phyloP scores from a whole-genome alignment of 2,113 vertebrate genomes.

The Rutilus rutilus region DNA sequence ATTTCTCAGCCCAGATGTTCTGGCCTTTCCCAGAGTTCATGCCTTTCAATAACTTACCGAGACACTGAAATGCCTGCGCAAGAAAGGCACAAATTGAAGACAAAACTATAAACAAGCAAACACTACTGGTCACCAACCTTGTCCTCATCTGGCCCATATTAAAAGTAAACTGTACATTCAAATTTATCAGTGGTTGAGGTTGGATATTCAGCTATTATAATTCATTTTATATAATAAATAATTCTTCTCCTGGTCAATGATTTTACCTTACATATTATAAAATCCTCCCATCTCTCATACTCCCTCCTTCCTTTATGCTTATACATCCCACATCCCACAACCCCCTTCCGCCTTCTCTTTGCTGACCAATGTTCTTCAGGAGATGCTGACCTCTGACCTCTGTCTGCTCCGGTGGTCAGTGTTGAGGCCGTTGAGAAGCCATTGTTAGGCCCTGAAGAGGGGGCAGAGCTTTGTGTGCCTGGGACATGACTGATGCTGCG shows the following conservation, averaged over 20 bases:
- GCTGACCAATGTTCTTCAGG: slow-evolving; percentile 61
- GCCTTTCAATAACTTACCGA: slow-evolving; percentile 7
- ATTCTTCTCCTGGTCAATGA: not conserved
- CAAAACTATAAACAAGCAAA: too few species aligned
- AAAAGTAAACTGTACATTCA: too few species aligned
- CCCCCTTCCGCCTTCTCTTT: slow-evolving; percentile 48
- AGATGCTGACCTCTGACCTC: slow-evolving; percentile 42
- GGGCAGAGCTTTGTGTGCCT: slow-evolving; percentile 44
- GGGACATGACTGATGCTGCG: slow-evolving; percentile 66
- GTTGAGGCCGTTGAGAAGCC: slow-evolving; percentile 21
- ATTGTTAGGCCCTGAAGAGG: slow-evolving; percentile 50
- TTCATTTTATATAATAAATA: too few species aligned
- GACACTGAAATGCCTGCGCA: not conserved
- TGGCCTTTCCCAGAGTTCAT: slow-evolving; percentile 22
- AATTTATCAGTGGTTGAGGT: too few species aligned
- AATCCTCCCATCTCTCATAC: slow-evolving; percentile 6
- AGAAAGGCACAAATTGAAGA: not conserved
- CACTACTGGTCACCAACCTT: too few species aligned
- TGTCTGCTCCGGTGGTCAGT: slow-evolving; percentile 41
- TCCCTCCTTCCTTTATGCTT: not conserved
- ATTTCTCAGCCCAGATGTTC: slow-evolving; percentile 25
- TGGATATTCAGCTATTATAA: too few species aligned
- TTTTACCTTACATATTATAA: not conserved
- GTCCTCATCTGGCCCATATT: too few species aligned
- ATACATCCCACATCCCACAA: slow-evolving; percentile 63